Percentiles rank a stretch among this genome's conserved stretches.
Conservation (phyloP, 2,888 invertebrate species). For the Phaonia tiefii region DNA sequence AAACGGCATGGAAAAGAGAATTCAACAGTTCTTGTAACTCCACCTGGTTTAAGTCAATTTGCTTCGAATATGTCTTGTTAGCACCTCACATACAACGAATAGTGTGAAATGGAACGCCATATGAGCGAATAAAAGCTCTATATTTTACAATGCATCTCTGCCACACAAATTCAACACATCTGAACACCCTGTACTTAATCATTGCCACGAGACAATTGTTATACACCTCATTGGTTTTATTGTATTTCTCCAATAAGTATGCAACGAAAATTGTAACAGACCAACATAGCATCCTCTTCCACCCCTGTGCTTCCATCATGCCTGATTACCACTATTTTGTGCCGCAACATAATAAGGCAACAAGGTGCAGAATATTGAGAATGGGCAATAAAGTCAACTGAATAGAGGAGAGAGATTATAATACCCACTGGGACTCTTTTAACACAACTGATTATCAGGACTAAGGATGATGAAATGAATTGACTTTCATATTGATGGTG, state of each 20-base stretch:
- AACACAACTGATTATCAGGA: conserved; percentile 39
- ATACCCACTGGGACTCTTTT: conserved; percentile 34
- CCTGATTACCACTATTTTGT: too few species aligned
- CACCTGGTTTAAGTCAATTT: too few species aligned
- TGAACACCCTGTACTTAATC: conserved; percentile 55
- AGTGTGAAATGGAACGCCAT: too few species aligned
- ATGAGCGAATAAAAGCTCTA: too few species aligned
- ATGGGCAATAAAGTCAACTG: conserved; percentile 37
- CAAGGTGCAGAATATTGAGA: conserved; percentile 42
- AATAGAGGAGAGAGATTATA: conserved; percentile 24
- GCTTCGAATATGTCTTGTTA: too few species aligned
- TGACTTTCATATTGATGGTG: conserved; percentile 45
- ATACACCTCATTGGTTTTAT: conserved; percentile 79
- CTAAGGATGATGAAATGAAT: conserved; percentile 50
- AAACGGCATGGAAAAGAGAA: too few species aligned
- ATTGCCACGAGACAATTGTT: conserved; percentile 66
- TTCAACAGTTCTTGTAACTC: too few species aligned
- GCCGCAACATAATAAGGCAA: conserved; percentile 19
- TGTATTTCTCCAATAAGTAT: conserved; percentile 70
- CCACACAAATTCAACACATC: too few species aligned
- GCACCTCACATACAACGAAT: too few species aligned
- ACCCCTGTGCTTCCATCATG: neutral
- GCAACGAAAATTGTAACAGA: conserved; percentile 36
- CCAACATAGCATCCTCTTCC: conserved; percentile 24
- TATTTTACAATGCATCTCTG: too few species aligned